A percentile compares a stretch with the other conserved stretches of the same genome.
These are phyloP conservation scores for Actinia equina DNA, from an alignment of 64 coral and sea anemone species.

Conservation along the genomic window DNA sequence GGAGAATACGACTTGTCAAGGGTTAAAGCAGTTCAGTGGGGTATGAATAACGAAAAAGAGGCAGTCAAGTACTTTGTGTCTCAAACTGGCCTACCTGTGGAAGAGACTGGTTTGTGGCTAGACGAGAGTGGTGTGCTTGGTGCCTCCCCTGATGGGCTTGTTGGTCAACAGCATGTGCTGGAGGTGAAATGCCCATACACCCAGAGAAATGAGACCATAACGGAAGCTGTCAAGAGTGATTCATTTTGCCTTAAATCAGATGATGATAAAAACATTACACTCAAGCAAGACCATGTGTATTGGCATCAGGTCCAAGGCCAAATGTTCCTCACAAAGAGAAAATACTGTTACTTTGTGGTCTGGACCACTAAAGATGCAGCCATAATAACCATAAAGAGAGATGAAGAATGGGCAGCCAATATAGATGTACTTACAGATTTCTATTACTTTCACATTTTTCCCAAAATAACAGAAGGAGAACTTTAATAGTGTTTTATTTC, in stretches of 20 bases:
- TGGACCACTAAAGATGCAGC: background rate
- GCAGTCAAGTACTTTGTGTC: background rate
- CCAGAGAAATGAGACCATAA: conserved; percentile 16
- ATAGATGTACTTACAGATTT: too few relatives aligned
- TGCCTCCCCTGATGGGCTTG: conserved; percentile 35
- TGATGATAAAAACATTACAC: background rate
- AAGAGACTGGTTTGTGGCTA: conserved; percentile 28
- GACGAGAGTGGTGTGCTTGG: conserved; percentile 27
- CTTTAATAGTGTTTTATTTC: background rate
- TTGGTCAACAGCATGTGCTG: conserved; percentile 13
- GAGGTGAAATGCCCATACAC: conserved; percentile 34
- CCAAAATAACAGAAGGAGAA: too few relatives aligned
- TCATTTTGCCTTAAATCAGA: conserved; percentile 25
- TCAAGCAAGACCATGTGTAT: conserved; percentile 29
- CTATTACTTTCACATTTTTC: too few relatives aligned
- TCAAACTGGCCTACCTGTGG: conserved; percentile 6
- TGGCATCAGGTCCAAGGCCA: conserved; percentile 21
- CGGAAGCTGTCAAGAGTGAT: conserved; percentile 7
- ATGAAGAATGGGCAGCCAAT: too few relatives aligned
- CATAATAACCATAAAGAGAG: too few relatives aligned
- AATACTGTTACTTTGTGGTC: conserved; percentile 22
- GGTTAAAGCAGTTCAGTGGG: conserved; percentile 39
- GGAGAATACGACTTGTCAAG: conserved; percentile 25
- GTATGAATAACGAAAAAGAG: conserved; percentile 26
- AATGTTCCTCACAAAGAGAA: background rate